Base-by-base conservation (phyloP, 2,888 invertebrate genomes). In the Buathra laborator region DNA sequence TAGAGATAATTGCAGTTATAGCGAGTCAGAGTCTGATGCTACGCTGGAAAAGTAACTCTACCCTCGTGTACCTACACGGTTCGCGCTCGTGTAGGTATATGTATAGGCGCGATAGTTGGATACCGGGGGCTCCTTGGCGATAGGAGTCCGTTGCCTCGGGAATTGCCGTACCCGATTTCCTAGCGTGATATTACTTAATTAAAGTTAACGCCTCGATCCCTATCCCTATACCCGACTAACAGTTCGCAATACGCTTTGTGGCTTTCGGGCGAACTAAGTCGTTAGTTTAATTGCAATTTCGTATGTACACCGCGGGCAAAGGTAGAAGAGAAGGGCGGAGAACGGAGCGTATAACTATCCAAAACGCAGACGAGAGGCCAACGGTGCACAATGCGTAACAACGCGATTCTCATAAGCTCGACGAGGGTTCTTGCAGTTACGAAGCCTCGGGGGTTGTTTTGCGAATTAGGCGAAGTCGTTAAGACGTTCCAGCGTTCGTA, bases 201-300 rank as follows among this genome's bases (percentile, higher is more conserved):
- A 89, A 87, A 88, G 86, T 89, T 88, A 88, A 88, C 88, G 87
- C 87, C 81, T 37, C 85, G 87, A 90, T 88, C 88, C 86, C 81
- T 81, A 79, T 88, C 87, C 84, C 87, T 83, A 51, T 1, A 37
- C 37, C 37, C 37, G 84, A 67, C 71, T 56, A 56, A 62, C 29
- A 62, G 59, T 62, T 84, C 76, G 84, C 82, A 83, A 78, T 85
- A 84, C 87, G 86, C 83, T 88, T 87, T 88, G 87, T 87, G 87
- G 80, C 86, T 84, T 83, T 80, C 84, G 78, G 80, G 64, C 84
- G 81, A 87, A 88, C 87, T 83, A 83, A 87, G 88, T 88, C 88
- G 89, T 89, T 89, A 88, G 89, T 89, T 89, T 89, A 90, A 87
- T 87, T 88, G 89, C 89, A 88, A 88, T 89, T 88, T 89, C 85